These are phyloP conservation scores for Chrysoperla carnea DNA, from an alignment of 1,140 invertebrate genomes.

Conservation along the genomic window DNA sequence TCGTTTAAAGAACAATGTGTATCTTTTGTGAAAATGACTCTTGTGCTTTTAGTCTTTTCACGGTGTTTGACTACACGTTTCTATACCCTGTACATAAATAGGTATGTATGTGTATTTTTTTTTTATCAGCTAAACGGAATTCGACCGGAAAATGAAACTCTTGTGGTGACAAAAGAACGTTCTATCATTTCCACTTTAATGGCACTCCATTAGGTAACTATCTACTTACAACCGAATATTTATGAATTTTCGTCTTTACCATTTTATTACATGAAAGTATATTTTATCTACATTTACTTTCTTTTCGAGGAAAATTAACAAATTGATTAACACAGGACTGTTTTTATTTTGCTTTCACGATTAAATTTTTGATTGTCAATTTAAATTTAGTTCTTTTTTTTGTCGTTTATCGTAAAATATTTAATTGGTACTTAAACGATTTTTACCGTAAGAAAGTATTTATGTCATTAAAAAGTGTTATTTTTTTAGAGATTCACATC, in stretches of 20 bases:
- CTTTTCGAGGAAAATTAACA: background rate
- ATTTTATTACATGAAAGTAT: background rate
- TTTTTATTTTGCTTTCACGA: background rate
- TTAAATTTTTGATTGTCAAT: background rate
- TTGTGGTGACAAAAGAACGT: slow-evolving; percentile 22
- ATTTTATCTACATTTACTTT: background rate
- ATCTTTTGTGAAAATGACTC: no score
- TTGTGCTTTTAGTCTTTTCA: no score
- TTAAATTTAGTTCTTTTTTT: background rate
- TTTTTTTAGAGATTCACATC: no score
- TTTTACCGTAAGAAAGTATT: no score
- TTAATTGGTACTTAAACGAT: no score
- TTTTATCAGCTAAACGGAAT: slow-evolving; percentile 18
- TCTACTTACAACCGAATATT: background rate
- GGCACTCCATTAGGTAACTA: slow-evolving; percentile 14
- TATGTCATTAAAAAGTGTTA: no score
- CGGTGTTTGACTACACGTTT: no score
- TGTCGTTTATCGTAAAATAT: no score
- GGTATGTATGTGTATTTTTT: slow-evolving; percentile 10
- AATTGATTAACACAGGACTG: background rate
- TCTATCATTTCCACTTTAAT: slow-evolving; percentile 21
- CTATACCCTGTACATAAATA: no score
- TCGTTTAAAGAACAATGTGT: no score
- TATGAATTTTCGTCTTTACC: background rate
- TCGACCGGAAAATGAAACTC: slow-evolving; percentile 23